Evolutionary conservation across 2,888 invertebrate genomes (phyloP).

Genomic region (Vanessa cardui): DNA sequence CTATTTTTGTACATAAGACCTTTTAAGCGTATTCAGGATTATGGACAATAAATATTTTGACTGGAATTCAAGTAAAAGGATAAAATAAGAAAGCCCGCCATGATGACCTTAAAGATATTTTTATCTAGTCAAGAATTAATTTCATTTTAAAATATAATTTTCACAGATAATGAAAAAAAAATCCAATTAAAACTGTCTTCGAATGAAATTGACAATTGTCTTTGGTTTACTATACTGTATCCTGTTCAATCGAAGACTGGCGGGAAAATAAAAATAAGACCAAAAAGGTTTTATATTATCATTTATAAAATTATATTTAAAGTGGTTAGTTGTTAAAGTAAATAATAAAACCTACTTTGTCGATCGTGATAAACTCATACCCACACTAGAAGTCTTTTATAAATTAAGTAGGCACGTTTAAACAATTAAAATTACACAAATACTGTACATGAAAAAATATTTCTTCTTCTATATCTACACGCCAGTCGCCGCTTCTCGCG

Average conservation of each 20-base stretch:
- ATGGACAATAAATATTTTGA: constrained; percentile 42
- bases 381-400: constrained; percentile 40
- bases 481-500: constrained; percentile 50
- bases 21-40: constrained; percentile 46
- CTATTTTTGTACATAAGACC: constrained; percentile 45
- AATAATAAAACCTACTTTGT: constrained; percentile 37
- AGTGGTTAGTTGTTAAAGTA: constrained; percentile 30
- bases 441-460: constrained; percentile 63
- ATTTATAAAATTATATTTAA: constrained; percentile 23
- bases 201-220: constrained; percentile 38
- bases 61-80: constrained; percentile 16
- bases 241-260: constrained; percentile 33
- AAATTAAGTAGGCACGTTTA: constrained; percentile 49
- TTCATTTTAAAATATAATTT: background rate
- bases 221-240: constrained; percentile 55
- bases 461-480: constrained; percentile 52
- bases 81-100: constrained; percentile 14
- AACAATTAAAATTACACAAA: constrained; percentile 47
- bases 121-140: constrained; percentile 14
- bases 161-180: background rate
- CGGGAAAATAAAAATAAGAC: constrained; percentile 27
- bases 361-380: constrained; percentile 18
- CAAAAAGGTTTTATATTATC: constrained; percentile 5
- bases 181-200: constrained; percentile 3
- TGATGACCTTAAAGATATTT: background rate